Conservation (phyloP, 1,140 invertebrate species). For the Penaeus japonicus region DNA sequence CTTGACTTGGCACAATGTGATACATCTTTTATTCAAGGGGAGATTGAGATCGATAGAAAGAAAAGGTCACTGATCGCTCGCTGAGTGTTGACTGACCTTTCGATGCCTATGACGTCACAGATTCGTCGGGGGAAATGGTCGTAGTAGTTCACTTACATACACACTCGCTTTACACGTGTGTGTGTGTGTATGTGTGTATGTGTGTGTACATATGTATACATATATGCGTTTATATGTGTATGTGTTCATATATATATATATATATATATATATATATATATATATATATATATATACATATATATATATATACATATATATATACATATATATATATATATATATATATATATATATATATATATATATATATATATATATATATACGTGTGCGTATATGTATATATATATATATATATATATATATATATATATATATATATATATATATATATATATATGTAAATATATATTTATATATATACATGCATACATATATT, state of each 20-base stretch:
- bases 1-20: too few species aligned
- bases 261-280: not conserved
- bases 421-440: not conserved
- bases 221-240: not conserved
- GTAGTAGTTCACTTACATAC: not conserved
- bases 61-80: too few species aligned
- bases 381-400: not conserved
- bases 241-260: not conserved
- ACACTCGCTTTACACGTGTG: not conserved
- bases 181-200: not conserved
- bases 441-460: not conserved
- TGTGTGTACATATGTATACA: not conserved
- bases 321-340: not conserved
- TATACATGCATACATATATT: not conserved
- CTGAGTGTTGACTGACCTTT: too few species aligned
- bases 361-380: not conserved
- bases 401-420: not conserved
- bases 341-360: not conserved
- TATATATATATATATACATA: not conserved
- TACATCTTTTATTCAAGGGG: too few species aligned
- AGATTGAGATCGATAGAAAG: too few species aligned
- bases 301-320: not conserved
- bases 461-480: not conserved
- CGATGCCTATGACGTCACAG: too few species aligned
- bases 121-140: too few species aligned